Conservation (phyloP, 2,113 vertebrate genomes). For the Todiramphus chloris region DNA sequence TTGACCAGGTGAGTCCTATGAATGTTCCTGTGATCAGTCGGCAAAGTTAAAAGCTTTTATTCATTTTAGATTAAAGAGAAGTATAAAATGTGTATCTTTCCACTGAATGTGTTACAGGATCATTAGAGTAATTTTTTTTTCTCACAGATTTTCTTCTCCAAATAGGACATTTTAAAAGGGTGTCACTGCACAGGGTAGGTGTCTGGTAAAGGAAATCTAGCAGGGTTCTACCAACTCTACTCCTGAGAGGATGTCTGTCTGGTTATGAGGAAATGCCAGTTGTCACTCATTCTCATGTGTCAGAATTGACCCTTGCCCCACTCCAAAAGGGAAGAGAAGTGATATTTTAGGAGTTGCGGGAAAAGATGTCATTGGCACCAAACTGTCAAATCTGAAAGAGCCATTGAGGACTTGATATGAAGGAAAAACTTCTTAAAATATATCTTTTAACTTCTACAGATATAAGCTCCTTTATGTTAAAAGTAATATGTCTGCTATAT, state of each 20-base stretch:
- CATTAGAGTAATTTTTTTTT: background rate
- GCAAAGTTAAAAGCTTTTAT: background rate
- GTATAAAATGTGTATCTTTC: background rate
- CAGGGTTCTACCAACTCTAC: background rate
- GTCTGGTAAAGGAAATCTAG: background rate
- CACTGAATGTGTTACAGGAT: background rate
- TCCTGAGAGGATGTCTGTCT: background rate
- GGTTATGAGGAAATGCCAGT: background rate
- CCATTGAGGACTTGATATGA: fast-evolving
- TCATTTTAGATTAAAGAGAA: background rate
- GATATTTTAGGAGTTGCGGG: background rate
- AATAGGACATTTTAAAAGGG: background rate
- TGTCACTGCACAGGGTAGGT: background rate
- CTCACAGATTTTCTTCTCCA: background rate
- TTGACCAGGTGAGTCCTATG: background rate
- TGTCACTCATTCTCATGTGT: background rate
- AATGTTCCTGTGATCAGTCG: background rate
- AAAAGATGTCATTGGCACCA: background rate
- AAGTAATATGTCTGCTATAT: background rate
- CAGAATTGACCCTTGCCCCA: background rate
- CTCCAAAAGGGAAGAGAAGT: fast-evolving
- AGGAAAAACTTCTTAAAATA: background rate
- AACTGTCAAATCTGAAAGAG: background rate
- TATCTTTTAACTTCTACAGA: background rate
- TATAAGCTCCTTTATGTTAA: background rate